Conservation (phyloP, 2,888 invertebrate species). For the Lepidochrysops patricia region DNA sequence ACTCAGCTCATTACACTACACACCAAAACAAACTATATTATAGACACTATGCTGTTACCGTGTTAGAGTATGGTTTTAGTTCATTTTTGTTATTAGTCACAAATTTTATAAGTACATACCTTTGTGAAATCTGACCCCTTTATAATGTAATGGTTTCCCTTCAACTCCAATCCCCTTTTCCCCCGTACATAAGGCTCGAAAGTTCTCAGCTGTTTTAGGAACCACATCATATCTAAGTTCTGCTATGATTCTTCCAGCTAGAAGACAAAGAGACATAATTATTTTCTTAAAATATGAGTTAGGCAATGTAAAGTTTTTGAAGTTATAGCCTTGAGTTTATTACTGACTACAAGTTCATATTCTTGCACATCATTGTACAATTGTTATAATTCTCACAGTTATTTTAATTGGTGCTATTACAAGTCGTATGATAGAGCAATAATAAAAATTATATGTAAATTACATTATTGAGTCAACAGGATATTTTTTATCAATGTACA, state of each 20-base stretch:
- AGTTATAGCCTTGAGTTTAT: background rate
- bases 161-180: constrained; percentile 83
- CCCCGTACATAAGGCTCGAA: constrained; percentile 92
- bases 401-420: background rate
- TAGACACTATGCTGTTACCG: too few species aligned
- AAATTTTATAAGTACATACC: constrained; percentile 52
- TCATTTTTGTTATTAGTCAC: too few species aligned
- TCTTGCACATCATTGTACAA: background rate
- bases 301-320: background rate
- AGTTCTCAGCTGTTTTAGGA: constrained; percentile 93
- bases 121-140: constrained; percentile 87
- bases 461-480: too few species aligned
- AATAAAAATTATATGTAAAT: too few species aligned
- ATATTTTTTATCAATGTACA: too few species aligned
- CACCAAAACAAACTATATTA: too few species aligned
- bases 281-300: constrained; percentile 1
- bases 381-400: background rate
- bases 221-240: constrained; percentile 88
- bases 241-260: constrained; percentile 88
- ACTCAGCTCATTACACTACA: too few species aligned
- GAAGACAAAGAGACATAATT: constrained; percentile 25
- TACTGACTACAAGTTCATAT: background rate
- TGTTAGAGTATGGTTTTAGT: too few species aligned
- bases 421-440: background rate
- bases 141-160: constrained; percentile 87